A percentile compares a stretch with the other conserved stretches of the same genome.
Conservation (phyloP, 2,797 vertebrate genomes). For the Trachops cirrhosus region DNA sequence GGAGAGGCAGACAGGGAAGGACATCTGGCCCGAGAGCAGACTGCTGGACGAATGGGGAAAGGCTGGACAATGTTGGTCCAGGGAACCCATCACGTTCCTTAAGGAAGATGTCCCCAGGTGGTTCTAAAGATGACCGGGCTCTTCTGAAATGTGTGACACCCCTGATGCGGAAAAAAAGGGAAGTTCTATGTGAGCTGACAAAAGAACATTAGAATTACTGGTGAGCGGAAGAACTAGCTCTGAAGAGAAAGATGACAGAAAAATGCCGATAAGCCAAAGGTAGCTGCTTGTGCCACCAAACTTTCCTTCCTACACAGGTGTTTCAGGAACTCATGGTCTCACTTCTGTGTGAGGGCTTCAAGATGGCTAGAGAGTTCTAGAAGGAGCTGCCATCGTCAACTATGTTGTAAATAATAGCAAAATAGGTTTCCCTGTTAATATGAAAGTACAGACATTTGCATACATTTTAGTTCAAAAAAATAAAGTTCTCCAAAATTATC, state of each 20-base stretch:
- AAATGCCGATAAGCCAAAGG: background rate
- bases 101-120: background rate
- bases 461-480: background rate
- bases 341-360: background rate
- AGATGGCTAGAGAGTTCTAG: background rate
- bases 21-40: accelerated
- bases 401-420: background rate
- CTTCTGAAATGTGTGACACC: background rate
- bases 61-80: background rate
- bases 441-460: background rate
- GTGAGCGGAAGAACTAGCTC: background rate
- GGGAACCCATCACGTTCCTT: background rate
- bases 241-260: background rate
- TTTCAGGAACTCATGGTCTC: background rate
- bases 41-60: background rate
- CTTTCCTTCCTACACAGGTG: background rate
- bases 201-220: background rate
- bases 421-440: background rate
- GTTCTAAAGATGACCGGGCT: background rate
- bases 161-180: background rate
- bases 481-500: background rate
- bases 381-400: background rate
- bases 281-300: background rate
- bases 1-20: background rate
- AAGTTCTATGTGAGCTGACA: background rate